These are phyloP conservation scores for Pilophorus perplexus DNA, from an alignment of 2,888 invertebrate species.

Conservation along the genomic window DNA sequence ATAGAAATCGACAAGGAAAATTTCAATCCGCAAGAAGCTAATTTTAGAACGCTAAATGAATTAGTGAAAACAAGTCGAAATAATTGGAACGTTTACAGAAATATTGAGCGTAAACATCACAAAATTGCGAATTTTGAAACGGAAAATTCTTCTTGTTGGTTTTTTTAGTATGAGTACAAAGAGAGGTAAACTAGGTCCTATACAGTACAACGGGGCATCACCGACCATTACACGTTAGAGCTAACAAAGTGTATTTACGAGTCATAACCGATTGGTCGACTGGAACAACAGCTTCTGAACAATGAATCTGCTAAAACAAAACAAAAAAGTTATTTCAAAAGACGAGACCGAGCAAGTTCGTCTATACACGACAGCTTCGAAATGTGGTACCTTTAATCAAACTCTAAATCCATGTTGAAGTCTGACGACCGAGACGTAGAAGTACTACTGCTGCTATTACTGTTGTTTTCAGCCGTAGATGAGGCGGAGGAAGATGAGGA, in stretches of 20 bases:
- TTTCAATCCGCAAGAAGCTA: no score
- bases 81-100: no score
- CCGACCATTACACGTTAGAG: conserved; percentile 18
- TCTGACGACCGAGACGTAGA: conserved; percentile 45
- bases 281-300: conserved; percentile 25
- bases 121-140: no score
- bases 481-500: conserved; percentile 45
- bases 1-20: no score
- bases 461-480: conserved; percentile 43
- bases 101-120: no score
- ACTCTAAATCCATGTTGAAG: conserved; percentile 48
- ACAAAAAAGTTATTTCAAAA: background rate
- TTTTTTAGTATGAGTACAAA: no score
- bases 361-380: background rate
- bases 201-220: conserved; percentile 11
- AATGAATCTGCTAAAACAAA: conserved; percentile 12
- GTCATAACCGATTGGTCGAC: conserved; percentile 30
- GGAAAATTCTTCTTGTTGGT: no score
- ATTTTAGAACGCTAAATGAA: no score
- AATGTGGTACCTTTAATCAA: conserved; percentile 44
- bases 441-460: conserved; percentile 43
- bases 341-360: background rate
- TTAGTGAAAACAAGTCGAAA: background rate
- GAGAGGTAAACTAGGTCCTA: no score
- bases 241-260: conserved; percentile 31